These are phyloP conservation scores for Hermaeophaga mercurialis DNA, from an alignment of 2,888 invertebrate species.

Conservation along the genomic window DNA sequence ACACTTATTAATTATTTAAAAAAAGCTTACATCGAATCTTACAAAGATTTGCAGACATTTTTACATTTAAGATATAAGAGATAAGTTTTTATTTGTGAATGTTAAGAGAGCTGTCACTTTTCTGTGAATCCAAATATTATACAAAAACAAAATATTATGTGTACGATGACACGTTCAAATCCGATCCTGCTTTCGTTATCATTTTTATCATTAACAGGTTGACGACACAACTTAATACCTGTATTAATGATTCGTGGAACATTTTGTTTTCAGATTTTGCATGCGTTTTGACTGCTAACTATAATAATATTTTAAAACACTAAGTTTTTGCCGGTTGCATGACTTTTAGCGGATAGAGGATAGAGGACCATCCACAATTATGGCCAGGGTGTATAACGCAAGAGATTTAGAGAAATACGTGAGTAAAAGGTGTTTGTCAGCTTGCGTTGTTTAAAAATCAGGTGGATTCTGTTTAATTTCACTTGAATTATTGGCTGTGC, in stretches of 20 bases:
- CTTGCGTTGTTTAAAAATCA: conserved; percentile 3
- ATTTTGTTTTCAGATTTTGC: conserved; percentile 52
- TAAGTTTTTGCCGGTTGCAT: conserved; percentile 36
- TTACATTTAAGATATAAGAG: no score
- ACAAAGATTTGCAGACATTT: no score
- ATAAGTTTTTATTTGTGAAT: no score
- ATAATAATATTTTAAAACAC: neutral
- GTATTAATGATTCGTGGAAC: conserved; percentile 31
- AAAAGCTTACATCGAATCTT: no score
- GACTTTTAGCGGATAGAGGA: conserved; percentile 35
- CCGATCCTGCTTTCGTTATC: conserved; percentile 4
- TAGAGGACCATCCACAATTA: conserved; percentile 31
- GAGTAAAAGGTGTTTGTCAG: conserved; percentile 45
- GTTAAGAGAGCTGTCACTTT: no score
- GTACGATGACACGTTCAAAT: no score
- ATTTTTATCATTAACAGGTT: conserved; percentile 19
- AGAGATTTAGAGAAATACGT: conserved; percentile 52
- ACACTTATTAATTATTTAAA: no score
- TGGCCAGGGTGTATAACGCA: conserved; percentile 48
- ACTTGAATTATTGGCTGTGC: conserved; percentile 12
- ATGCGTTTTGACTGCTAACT: conserved; percentile 41
- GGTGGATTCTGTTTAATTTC: conserved; percentile 19
- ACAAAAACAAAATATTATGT: no score
- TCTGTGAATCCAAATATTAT: no score
- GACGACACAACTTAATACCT: conserved; percentile 12